phyloP scores from a whole-genome alignment of 2,888 invertebrate species.

The Amphipoea lucens region DNA sequence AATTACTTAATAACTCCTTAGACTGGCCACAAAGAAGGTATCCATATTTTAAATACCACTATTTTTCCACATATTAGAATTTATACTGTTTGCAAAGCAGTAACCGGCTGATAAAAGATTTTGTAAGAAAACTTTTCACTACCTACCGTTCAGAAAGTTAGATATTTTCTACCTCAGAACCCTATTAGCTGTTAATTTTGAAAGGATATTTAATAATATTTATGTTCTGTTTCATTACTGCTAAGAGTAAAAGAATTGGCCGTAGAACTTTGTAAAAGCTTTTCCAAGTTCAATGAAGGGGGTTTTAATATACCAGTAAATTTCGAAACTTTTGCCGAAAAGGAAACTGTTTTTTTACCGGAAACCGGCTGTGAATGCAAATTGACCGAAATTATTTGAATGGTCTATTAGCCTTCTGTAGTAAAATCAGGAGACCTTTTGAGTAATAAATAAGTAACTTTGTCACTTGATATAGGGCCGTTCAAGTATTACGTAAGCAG shows the following conservation, averaged over 20 bases:
- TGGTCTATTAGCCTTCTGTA: slow-evolving; percentile 29
- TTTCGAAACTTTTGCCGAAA: slow-evolving; percentile 41
- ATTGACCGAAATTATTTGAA: slow-evolving; percentile 47
- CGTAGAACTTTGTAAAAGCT: slow-evolving; percentile 40
- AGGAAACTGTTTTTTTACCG: slow-evolving; percentile 48
- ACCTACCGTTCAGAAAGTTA: slow-evolving; percentile 21
- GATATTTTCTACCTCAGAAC: not conserved
- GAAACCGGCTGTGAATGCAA: slow-evolving; percentile 50
- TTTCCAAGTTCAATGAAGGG: slow-evolving; percentile 57
- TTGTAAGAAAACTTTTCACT: not conserved
- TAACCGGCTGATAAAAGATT: slow-evolving; percentile 46
- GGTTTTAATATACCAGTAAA: slow-evolving; percentile 57
- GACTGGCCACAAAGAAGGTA: slow-evolving; percentile 39
- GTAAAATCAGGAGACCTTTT: slow-evolving; percentile 22
- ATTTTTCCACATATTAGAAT: slow-evolving; percentile 43
- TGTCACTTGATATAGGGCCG: not conserved
- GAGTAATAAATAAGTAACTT: slow-evolving; percentile 1
- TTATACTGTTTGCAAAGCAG: slow-evolving; percentile 29
- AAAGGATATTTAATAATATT: slow-evolving; percentile 44
- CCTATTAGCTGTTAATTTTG: slow-evolving; percentile 9
- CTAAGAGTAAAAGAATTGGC: slow-evolving; percentile 43
- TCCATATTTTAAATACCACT: slow-evolving; percentile 35
- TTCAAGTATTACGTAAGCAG: too few species aligned
- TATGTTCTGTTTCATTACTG: slow-evolving; percentile 52
- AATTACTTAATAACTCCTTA: slow-evolving; percentile 27